These are phyloP conservation scores for Sibirionetta formosa DNA, from an alignment of 2,797 vertebrate genomes.

Conservation along the genomic window DNA sequence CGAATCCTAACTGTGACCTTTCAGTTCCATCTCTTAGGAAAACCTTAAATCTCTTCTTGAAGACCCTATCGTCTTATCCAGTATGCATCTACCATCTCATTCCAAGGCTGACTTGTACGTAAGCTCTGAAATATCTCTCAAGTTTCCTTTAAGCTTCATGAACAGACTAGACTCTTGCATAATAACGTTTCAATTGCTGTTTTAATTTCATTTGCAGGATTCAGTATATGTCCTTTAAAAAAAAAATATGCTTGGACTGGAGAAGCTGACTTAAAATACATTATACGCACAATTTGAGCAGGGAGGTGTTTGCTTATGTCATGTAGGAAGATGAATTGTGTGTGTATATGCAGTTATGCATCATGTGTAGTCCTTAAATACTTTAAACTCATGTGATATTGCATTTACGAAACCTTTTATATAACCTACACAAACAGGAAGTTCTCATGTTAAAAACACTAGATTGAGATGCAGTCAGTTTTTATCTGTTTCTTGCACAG, in stretches of 20 bases:
- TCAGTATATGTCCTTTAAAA: rapidly evolving
- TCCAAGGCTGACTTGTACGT: neutral
- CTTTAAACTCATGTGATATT: neutral
- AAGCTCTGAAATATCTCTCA: neutral
- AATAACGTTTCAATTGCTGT: neutral
- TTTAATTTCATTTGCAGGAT: neutral
- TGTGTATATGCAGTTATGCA: neutral
- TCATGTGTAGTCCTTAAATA: neutral
- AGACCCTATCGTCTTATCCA: neutral
- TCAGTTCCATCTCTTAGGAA: neutral
- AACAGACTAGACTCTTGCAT: neutral
- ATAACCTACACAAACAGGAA: neutral
- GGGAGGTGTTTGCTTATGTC: neutral
- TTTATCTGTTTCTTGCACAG: neutral
- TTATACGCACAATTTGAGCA: neutral
- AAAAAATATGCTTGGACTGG: neutral
- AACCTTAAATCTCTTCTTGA: neutral
- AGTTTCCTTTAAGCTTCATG: neutral
- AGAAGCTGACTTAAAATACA: neutral
- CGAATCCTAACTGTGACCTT: neutral
- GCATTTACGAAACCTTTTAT: neutral
- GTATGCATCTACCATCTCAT: neutral
- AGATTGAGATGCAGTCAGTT: neutral
- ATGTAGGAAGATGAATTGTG: neutral
- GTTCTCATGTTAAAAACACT: neutral